These are phyloP conservation scores for Scaptomyza flava DNA, from an alignment of 2,888 invertebrate genomes.

Conservation along the genomic window DNA sequence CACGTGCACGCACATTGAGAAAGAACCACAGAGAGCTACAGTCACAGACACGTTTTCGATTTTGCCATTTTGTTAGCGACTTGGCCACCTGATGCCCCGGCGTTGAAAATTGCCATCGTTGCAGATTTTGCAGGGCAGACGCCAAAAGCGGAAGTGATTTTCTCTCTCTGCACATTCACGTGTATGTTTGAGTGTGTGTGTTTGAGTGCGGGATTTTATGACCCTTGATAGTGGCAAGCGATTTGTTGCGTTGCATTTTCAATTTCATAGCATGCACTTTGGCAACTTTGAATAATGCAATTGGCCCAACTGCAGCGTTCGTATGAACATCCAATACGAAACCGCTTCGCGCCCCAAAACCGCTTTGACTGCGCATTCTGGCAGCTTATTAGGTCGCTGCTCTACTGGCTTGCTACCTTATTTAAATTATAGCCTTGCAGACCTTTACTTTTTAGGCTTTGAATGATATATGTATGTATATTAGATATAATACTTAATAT, in stretches of 20 bases:
- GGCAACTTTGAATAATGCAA: constrained; percentile 75
- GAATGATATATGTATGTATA: no score
- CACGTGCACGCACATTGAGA: background rate
- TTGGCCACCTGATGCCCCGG: constrained; percentile 69
- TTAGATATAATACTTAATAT: background rate
- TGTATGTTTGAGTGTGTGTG: constrained; percentile 33
- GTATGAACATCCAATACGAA: no score
- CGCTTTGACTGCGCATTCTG: constrained; percentile 49
- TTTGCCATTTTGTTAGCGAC: constrained; percentile 67
- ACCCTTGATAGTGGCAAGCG: constrained; percentile 76
- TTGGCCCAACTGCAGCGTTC: constrained; percentile 48
- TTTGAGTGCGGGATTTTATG: constrained; percentile 62
- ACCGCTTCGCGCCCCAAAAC: constrained; percentile 10
- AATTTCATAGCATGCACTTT: constrained; percentile 68
- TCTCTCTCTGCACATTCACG: constrained; percentile 40
- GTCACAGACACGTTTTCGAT: constrained; percentile 65
- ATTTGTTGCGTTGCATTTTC: constrained; percentile 78
- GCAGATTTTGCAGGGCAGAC: constrained; percentile 49
- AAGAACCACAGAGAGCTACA: background rate
- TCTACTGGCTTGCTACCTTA: background rate
- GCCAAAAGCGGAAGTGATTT: constrained; percentile 75
- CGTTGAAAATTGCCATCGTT: constrained; percentile 66
- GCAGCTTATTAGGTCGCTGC: constrained; percentile 66
- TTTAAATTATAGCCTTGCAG: background rate
- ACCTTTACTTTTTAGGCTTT: no score